Evolutionary conservation across 1,140 invertebrate genomes (phyloP), one percentile per base, ranked within the genome.

Genomic region (Amyelois transitella): DNA sequence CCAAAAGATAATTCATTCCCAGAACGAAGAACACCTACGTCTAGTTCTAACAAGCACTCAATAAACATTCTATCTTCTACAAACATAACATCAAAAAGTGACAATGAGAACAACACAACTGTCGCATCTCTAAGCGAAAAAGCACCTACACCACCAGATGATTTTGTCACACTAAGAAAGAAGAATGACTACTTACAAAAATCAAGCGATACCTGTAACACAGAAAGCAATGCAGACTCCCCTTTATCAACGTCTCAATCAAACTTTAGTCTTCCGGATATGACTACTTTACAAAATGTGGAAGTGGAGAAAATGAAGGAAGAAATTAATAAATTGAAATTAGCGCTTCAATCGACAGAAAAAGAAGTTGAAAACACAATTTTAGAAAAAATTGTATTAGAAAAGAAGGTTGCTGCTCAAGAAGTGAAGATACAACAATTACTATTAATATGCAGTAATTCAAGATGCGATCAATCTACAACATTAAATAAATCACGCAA

Each of bases 181-280:
- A 4, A 32, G 12, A 32, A 32, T 6, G 4, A 32, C 7, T 12
- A 66, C 68, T 62, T 71, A 54, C 28, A 63, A 69, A 61, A 69
- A 67, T 66, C 64, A 18, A 51, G 61, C 60, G 61, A 22, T 21
- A 4, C 21, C 7, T 20, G n/a, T 14, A 7, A 10, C 22, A 48
- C 45, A 22, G 45, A 48, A 0, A 22, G 18, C 3, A 21, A 48
- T 5, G 4, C 4, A n/a, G 18, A 14, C 22, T 48, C 45, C 0
- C 20, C 45, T 12, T 12, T 32, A 2, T 19, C 8, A 18, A 32
- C 32, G 6, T 51, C 22, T 6, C 14, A 51, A 51, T 1, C 24
- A 22, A 24, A 28, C 17, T 32, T 24, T 10, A 52, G 28, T 18
- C 19, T 52, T 17, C 50, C 50, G 12, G 50, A 52, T 12, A 12